phyloP scores from a whole-genome alignment of 2,797 vertebrate genomes.

The Melanotaenia parkinsoni region DNA sequence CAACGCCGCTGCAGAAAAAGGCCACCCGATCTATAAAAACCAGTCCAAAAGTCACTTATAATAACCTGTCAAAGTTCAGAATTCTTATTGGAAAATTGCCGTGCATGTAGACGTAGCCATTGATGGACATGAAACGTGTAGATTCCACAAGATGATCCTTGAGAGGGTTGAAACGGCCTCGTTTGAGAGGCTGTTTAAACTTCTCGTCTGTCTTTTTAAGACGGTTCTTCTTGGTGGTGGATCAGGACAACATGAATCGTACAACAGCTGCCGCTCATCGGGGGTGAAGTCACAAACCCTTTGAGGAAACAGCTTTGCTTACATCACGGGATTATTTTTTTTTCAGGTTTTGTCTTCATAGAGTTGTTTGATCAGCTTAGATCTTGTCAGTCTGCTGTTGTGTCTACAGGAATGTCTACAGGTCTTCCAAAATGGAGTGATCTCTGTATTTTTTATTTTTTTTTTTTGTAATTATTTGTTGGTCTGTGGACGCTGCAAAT shows the following conservation, averaged over 20 bases:
- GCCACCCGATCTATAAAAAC: no score
- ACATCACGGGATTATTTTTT: not conserved
- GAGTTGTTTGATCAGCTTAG: not conserved
- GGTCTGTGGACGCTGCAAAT: constrained; percentile 17
- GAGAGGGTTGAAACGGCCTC: no score
- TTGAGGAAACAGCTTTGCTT: constrained; percentile 9
- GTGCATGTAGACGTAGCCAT: not conserved
- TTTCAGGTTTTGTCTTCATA: not conserved
- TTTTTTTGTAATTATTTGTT: not conserved
- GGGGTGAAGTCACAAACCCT: constrained; percentile 11
- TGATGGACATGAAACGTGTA: not conserved
- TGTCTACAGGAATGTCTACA: constrained; percentile 19
- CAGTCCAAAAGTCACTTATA: no score
- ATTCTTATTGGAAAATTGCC: not conserved
- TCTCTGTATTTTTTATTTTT: constrained; percentile 1
- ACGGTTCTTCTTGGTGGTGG: no score
- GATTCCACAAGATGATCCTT: no score
- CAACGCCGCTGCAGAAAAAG: no score
- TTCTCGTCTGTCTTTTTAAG: not conserved
- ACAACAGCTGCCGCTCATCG: constrained; percentile 21
- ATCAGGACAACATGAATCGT: not conserved
- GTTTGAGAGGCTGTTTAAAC: not conserved
- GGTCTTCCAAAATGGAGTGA: constrained; percentile 35
- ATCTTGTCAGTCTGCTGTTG: constrained; percentile 2
- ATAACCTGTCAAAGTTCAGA: no score